A percentile compares a stretch with the other conserved stretches of the same genome.
Evolutionary conservation across 2,797 vertebrate species (phyloP).

Genomic region (Harpagifer antarcticus): DNA sequence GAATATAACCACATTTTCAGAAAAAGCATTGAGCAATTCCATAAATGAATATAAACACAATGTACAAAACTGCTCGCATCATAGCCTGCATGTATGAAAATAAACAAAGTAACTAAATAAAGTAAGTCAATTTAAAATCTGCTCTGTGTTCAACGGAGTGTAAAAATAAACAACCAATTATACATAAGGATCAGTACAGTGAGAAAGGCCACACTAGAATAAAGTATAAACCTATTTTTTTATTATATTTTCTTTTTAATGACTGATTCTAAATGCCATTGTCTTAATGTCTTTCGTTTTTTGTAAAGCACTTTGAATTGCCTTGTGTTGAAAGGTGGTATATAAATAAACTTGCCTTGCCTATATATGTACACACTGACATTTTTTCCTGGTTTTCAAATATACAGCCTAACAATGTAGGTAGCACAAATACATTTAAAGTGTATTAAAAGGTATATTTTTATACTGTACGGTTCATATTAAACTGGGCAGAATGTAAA

Average conservation of each 20-base stretch:
- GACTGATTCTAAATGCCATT: too few species aligned
- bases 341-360: too few species aligned
- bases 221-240: slow-evolving; percentile 22
- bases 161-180: slow-evolving; percentile 15
- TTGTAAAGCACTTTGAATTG: too few species aligned
- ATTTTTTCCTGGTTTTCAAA: slow-evolving; percentile 11
- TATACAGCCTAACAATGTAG: not conserved
- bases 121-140: slow-evolving; percentile 8
- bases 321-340: too few species aligned
- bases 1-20: not conserved
- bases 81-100: not conserved
- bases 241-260: too few species aligned
- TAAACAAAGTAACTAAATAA: not conserved
- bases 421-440: not conserved
- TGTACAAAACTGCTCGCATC: not conserved
- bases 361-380: not conserved
- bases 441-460: not conserved
- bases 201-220: slow-evolving; percentile 6
- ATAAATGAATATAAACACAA: not conserved
- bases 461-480: too few species aligned
- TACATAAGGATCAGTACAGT: slow-evolving; percentile 24
- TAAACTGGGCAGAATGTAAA: not conserved
- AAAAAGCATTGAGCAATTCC: not conserved
- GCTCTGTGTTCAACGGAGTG: slow-evolving; percentile 7
- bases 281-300: too few species aligned